Base-by-base conservation (phyloP, 2,888 invertebrate species). In the Idaea dimidiata region DNA sequence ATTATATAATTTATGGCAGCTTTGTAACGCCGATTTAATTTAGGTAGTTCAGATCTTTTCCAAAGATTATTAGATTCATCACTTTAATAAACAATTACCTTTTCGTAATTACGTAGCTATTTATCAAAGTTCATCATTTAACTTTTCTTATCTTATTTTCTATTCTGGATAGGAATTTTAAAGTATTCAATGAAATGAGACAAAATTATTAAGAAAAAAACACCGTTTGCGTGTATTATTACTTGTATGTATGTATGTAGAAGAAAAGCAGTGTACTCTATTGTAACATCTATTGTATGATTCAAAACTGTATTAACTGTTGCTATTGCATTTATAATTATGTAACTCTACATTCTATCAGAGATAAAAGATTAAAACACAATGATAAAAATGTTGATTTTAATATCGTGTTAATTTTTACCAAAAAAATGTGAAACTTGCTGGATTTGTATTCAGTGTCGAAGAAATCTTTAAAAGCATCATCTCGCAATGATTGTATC, bases 1-100 rank as follows among this genome's bases (percentile, higher is more conserved):
- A 72, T 74, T 72, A 71, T 68, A 75, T 80, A 73, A 75, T 75
- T 74, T 87, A 89, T 90, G 89, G 91, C 90, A 90, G 84, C 84
- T 86, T 85, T 86, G 84, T 84, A 87, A 83, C 72, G 80, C 82
- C 75, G 74, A 78, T 78, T 77, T 75, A 79, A 72, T 53, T 61
- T 57, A 59, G 61, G 57, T 33, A 33, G 3, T 10, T 43, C 43
- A 8, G 43, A 43, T 43, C 43, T 43, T 8, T 43, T 8, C 43
- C 8, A 14, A 43, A 14, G 43, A 10, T 10, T 43, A 4, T 43
- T 14, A 43, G 43, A 10, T 43, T 10, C 10, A 43, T 43, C 6
- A 60, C 63, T 67, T 69, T 70, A 60, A 73, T 70, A 71, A 16
- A 67, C 62, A 67, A 69, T 60, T 53, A 43, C 43, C 8, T 58